Conservation (phyloP, 2,113 vertebrate genomes). For the Prolemur simus region DNA sequence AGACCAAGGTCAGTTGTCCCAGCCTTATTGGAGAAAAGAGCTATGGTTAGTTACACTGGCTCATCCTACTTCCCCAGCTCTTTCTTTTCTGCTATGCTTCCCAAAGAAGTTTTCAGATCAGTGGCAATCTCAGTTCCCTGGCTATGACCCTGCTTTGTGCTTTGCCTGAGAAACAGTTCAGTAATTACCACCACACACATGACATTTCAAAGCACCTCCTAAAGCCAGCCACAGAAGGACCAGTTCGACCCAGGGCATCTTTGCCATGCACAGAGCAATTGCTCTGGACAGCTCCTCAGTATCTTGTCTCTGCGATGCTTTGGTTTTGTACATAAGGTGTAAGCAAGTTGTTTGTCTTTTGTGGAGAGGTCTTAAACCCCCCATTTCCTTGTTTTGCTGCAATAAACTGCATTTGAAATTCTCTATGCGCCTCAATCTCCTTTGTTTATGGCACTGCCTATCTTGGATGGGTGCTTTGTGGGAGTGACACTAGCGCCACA, state of each 20-base stretch:
- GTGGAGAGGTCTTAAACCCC: not conserved
- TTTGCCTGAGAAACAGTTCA: constrained; percentile 21
- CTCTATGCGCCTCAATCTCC: not conserved
- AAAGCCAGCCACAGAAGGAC: not conserved
- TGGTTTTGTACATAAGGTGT: constrained; percentile 61
- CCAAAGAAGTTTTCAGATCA: constrained; percentile 18
- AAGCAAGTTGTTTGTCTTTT: constrained; percentile 43
- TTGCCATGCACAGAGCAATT: not conserved
- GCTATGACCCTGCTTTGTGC: not conserved
- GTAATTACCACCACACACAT: not conserved
- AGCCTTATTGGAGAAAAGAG: not conserved
- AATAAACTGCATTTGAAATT: constrained; percentile 79
- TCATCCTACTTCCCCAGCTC: not conserved
- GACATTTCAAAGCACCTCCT: constrained; percentile 53
- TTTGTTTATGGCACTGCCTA: not conserved
- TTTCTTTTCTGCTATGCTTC: constrained; percentile 47
- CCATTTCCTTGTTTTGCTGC: constrained; percentile 41
- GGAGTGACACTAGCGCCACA: not conserved
- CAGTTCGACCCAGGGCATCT: not conserved
- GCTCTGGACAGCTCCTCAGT: not conserved
- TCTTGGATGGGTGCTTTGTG: not conserved
- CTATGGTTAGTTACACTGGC: not conserved
- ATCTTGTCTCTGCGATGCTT: constrained; percentile 13
- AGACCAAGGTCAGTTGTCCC: not conserved
- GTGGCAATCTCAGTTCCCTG: not conserved